Conservation (phyloP, 2,113 vertebrate species). For the Pterophyllum scalare region DNA sequence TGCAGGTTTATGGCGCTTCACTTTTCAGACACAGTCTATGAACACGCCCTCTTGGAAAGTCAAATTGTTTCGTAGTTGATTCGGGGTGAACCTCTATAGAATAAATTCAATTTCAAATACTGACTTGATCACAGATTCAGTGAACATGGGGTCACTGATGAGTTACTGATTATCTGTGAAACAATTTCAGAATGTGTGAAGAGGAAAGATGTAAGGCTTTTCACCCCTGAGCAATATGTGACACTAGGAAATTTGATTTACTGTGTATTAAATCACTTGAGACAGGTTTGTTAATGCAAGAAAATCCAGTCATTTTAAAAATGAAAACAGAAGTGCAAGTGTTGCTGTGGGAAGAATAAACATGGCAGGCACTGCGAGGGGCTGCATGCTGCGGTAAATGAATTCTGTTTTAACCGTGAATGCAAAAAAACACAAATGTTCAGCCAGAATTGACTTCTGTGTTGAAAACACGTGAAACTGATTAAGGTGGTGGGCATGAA, state of each 20-base stretch:
- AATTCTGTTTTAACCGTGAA: background rate
- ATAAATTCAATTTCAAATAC: background rate
- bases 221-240: conserved; percentile 17
- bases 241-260: conserved; percentile 21
- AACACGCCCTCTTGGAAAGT: background rate
- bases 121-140: background rate
- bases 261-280: background rate
- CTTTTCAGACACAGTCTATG: background rate
- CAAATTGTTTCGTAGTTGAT: background rate
- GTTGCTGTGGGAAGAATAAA: background rate
- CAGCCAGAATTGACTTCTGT: background rate
- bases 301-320: background rate
- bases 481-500: background rate
- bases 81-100: background rate
- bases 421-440: background rate
- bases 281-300: background rate
- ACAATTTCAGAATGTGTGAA: conserved; percentile 24
- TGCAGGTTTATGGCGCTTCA: background rate
- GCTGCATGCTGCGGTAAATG: background rate
- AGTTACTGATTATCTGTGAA: conserved; percentile 15
- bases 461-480: background rate
- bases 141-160: conserved; percentile 8
- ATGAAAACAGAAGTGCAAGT: background rate
- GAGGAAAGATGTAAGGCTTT: background rate
- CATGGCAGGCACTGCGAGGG: background rate